Base-by-base conservation (phyloP, 23 tunicate species). In the Clavelina lepadiformis region DNA sequence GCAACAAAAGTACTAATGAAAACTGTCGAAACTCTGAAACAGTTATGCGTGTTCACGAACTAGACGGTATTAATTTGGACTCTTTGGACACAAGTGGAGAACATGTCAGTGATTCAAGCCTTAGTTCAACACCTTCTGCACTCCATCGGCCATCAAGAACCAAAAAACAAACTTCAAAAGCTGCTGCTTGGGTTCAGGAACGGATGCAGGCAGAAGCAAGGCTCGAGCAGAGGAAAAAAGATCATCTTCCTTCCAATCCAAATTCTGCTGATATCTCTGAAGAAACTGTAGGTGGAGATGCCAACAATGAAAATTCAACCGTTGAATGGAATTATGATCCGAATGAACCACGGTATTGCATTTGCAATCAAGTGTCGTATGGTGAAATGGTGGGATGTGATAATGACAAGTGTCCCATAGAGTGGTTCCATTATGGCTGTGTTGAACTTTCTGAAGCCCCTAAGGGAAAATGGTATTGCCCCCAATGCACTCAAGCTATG, bases 391-490 rank as follows among this genome's bases (percentile, higher is more conserved):
- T 87, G 3, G 96, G 96, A 0, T 87, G 96, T 66, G 96, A 87
- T 45, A 87, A 87, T 61, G 76, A 73, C 7, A 79, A 93, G 61
- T 93, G 98, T 44, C 63, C 98, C 53, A 79, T 93, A 33, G 98
- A 93, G 46, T 93, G 98, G 98, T 93, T 93, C 52, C 98, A 93
- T 73, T 93, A 84, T 58, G 98, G 86, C 11, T 93, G 98, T 54
- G 98, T 93, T 28, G 82, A 79, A 2, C 41, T 93, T 52, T 52
- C 68, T 6, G 81, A 81, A 63, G 93, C 92, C 46, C 98, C 98
- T 24, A 93, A 84, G 57, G 98, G 98, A 15, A 93, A 93, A 67
- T 93, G 98, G 98, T 93, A 67, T 50, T 93, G 98, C 61, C 94
- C 83, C 24, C 94, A 80, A 45, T 93, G 98, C 58, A 84, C 96